A percentile compares a stretch with the other conserved stretches of the same genome.
Evolutionary conservation across 2,888 invertebrate species (phyloP).

Genomic region (Apodemia hepburni): DNA sequence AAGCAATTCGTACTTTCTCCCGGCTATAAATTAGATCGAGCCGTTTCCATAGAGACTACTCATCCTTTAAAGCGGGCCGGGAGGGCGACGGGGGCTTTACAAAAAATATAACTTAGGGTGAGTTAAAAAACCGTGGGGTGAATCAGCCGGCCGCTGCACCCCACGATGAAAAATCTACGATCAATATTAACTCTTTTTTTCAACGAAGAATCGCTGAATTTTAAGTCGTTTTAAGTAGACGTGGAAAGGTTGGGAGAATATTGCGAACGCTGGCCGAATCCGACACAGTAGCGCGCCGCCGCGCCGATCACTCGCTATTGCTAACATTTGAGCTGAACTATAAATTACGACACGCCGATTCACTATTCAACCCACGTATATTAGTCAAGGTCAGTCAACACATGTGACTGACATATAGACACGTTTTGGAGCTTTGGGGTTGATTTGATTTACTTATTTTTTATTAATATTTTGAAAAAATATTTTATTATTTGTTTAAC

Average conservation of each 20-base stretch:
- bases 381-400: slow-evolving; percentile 66
- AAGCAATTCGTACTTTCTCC: slow-evolving; percentile 79
- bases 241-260: slow-evolving; percentile 31
- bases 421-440: slow-evolving; percentile 21
- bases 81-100: slow-evolving; percentile 64
- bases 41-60: slow-evolving; percentile 81
- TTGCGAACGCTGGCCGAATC: slow-evolving; percentile 36
- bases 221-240: slow-evolving; percentile 67
- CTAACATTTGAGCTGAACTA: slow-evolving; percentile 47
- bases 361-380: slow-evolving; percentile 41
- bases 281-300: slow-evolving; percentile 28
- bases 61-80: slow-evolving; percentile 79
- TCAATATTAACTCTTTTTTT: slow-evolving; percentile 82
- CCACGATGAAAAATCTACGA: slow-evolving; percentile 80
- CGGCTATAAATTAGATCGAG: slow-evolving; percentile 80
- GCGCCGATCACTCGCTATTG: slow-evolving; percentile 27
- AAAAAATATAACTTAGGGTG: slow-evolving; percentile 81
- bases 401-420: slow-evolving; percentile 52
- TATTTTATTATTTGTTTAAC: neutral
- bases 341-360: slow-evolving; percentile 49
- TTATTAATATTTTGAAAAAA: slow-evolving; percentile 4
- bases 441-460: slow-evolving; percentile 22
- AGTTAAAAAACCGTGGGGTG: slow-evolving; percentile 81
- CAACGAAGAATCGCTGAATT: slow-evolving; percentile 73
- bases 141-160: slow-evolving; percentile 81